Conservation (phyloP, 2,797 vertebrate species). For the Pantherophis vulpinus region DNA sequence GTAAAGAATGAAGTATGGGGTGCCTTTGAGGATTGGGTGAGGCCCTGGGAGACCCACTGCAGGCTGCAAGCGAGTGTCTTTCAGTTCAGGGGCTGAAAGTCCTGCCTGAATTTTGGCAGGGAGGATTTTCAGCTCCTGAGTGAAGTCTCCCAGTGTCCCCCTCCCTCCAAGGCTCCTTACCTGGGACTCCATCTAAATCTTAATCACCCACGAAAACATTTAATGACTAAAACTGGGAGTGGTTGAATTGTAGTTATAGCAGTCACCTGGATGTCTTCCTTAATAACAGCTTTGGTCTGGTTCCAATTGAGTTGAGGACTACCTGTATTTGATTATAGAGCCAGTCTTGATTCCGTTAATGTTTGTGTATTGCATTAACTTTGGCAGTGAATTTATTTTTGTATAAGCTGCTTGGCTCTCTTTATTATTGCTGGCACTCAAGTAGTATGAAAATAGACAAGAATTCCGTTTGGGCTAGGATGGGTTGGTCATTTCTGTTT, state of each 20-base stretch:
- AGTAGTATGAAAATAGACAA: slow-evolving; percentile 14
- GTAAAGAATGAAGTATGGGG: background rate
- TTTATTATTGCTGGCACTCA: slow-evolving; percentile 13
- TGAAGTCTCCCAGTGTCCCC: background rate
- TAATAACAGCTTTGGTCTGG: background rate
- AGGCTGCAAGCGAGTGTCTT: background rate
- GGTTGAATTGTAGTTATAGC: background rate
- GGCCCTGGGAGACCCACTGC: background rate
- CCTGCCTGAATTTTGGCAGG: background rate
- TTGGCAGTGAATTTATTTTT: background rate
- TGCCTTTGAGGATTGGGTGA: background rate
- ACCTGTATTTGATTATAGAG: background rate
- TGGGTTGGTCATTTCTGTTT: slow-evolving; percentile 24
- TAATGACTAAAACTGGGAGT: background rate
- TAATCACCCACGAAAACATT: background rate
- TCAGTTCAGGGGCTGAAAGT: background rate
- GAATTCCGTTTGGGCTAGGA: slow-evolving; percentile 16
- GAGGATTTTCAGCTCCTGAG: background rate
- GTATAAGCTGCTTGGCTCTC: background rate
- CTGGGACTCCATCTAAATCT: background rate
- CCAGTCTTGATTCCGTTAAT: background rate
- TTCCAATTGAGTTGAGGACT: background rate
- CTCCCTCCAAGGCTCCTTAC: background rate
- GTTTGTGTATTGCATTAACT: background rate
- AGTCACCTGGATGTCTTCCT: background rate